These are phyloP conservation scores for Rhopalosiphum nymphaeae DNA, from an alignment of 2,888 invertebrate species.

Conservation along the genomic window DNA sequence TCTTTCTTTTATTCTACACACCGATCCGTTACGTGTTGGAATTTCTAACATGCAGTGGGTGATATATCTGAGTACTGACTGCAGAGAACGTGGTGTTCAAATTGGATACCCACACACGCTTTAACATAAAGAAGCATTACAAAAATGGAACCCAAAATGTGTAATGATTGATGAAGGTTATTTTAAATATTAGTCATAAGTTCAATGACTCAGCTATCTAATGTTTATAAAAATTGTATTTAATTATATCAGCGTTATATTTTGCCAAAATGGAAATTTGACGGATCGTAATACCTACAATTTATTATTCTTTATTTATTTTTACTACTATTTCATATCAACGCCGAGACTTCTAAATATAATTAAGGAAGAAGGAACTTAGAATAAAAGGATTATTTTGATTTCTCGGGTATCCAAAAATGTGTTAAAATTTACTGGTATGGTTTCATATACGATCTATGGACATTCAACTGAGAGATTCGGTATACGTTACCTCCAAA, in stretches of 20 bases:
- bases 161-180: conserved; percentile 46
- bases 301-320: not conserved
- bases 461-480: not conserved
- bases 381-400: not conserved
- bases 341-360: not conserved
- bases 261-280: not conserved
- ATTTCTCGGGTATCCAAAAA: not conserved
- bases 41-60: conserved; percentile 22
- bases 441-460: not conserved
- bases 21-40: not conserved
- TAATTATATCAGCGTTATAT: not conserved
- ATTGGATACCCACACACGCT: conserved; percentile 9
- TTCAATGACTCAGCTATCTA: conserved; percentile 31
- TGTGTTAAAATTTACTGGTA: not conserved
- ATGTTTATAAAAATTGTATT: not conserved
- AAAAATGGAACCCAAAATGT: not conserved
- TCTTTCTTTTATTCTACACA: not conserved
- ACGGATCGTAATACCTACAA: not conserved
- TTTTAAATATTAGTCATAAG: conserved; percentile 28
- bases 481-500: not conserved
- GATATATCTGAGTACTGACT: not conserved
- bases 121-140: not conserved
- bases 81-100: not conserved
- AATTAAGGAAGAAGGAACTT: not conserved
- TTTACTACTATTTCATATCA: not conserved